Evolutionary conservation across 1,140 invertebrate genomes (phyloP).

Genomic region (Tetramorium parvispinum): DNA sequence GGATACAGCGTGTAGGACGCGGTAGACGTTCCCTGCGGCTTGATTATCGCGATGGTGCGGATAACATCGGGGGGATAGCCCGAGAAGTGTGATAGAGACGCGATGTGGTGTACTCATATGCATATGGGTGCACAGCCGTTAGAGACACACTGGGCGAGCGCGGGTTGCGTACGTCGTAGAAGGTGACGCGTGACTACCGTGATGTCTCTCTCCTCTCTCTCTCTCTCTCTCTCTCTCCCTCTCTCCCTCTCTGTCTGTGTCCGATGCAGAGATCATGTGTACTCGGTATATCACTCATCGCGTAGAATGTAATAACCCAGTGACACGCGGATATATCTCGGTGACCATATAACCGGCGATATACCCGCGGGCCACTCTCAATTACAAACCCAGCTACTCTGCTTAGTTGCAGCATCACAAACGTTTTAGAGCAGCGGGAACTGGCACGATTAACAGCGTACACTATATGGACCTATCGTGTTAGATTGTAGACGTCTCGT

Average conservation of each 20-base stretch:
- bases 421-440: constrained; percentile 52
- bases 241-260: neutral
- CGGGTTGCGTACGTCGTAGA: constrained; percentile 10
- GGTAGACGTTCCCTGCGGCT: constrained; percentile 44
- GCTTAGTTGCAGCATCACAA: constrained; percentile 55
- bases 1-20: constrained; percentile 9
- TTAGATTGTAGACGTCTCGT: constrained; percentile 17
- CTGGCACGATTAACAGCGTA: constrained; percentile 34
- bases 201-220: neutral
- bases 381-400: constrained; percentile 47
- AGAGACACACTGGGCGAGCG: neutral
- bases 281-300: constrained; percentile 53
- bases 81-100: constrained; percentile 48
- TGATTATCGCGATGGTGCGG: constrained; percentile 62
- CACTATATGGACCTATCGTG: constrained; percentile 30
- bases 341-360: constrained; percentile 47
- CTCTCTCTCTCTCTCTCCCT: neutral
- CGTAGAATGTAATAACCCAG: constrained; percentile 51
- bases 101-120: neutral
- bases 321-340: constrained; percentile 54
- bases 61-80: constrained; percentile 42
- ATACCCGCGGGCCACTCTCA: constrained; percentile 43
- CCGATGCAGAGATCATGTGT: constrained; percentile 28
- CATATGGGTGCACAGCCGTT: neutral
- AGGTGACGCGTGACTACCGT: constrained; percentile 24